A percentile compares a stretch with the other conserved stretches of the same genome.
phyloP scores from a whole-genome alignment of 2,113 vertebrate species.

The Phrynosoma blainvillii region DNA sequence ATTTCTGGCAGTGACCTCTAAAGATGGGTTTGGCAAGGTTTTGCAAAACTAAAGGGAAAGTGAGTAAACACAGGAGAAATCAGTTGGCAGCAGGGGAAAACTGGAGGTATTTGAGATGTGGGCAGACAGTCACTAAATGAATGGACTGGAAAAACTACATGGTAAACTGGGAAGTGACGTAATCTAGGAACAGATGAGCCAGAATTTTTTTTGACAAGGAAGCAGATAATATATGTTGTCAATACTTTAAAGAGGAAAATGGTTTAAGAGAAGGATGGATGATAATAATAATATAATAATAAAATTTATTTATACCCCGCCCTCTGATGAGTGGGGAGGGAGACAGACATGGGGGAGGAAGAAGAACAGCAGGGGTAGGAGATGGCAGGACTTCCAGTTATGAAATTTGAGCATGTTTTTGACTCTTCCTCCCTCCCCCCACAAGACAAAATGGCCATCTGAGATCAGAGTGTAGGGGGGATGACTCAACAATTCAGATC shows the following conservation, averaged over 20 bases:
- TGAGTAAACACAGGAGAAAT: neutral
- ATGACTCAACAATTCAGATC: neutral
- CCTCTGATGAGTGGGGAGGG: too few species aligned
- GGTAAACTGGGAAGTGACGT: constrained; percentile 13
- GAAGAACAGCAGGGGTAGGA: too few species aligned
- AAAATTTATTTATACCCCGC: too few species aligned
- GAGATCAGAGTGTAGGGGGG: neutral
- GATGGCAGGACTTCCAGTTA: neutral
- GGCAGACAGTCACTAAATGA: neutral
- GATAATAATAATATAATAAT: too few species aligned
- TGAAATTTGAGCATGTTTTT: neutral
- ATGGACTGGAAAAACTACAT: neutral
- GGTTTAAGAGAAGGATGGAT: neutral
- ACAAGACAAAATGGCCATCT: neutral
- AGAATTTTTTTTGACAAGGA: neutral
- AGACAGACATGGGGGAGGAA: neutral
- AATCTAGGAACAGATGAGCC: fast-evolving
- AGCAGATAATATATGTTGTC: neutral
- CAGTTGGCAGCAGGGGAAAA: neutral
- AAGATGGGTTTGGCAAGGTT: neutral
- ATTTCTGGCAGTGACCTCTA: neutral
- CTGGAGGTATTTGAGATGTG: constrained; percentile 7
- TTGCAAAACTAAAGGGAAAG: neutral
- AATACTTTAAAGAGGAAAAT: too few species aligned
- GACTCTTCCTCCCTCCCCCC: neutral